Conservation (phyloP, 2,888 invertebrate genomes). For the Athripsodes cinereus region DNA sequence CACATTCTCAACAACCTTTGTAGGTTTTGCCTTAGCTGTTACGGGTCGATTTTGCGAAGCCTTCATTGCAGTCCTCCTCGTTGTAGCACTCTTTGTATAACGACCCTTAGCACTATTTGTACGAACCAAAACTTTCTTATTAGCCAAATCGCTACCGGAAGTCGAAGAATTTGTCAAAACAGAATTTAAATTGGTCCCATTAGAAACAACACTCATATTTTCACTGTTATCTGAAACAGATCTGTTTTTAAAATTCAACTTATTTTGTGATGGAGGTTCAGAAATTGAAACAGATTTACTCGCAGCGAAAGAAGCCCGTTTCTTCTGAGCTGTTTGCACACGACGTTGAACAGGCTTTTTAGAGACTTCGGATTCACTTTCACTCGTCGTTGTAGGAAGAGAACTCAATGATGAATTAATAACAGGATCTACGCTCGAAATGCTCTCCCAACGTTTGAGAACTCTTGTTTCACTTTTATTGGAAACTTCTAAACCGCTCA, state of each 20-base stretch:
- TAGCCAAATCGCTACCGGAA: slow-evolving; percentile 39
- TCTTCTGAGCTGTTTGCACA: slow-evolving; percentile 40
- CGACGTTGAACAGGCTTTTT: slow-evolving; percentile 40
- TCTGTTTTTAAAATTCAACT: slow-evolving; percentile 29
- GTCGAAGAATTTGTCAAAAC: slow-evolving; percentile 42
- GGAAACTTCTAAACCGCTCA: slow-evolving; percentile 30
- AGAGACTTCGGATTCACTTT: slow-evolving; percentile 42
- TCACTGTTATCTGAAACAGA: slow-evolving; percentile 39
- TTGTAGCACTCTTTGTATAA: slow-evolving; percentile 48
- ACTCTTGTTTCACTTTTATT: slow-evolving; percentile 12
- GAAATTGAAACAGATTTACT: slow-evolving; percentile 48
- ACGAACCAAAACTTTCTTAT: slow-evolving; percentile 39
- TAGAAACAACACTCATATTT: slow-evolving; percentile 44
- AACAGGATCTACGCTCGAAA: slow-evolving; percentile 65
- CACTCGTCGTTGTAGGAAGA: slow-evolving; percentile 47
- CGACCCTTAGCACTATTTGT: slow-evolving; percentile 40
- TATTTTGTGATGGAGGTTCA: slow-evolving; percentile 38
- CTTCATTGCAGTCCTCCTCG: slow-evolving; percentile 43
- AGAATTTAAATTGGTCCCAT: slow-evolving; percentile 42
- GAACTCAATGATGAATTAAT: slow-evolving; percentile 63
- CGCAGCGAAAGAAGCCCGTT: slow-evolving; percentile 41
- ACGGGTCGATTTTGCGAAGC: slow-evolving; percentile 54
- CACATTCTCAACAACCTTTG: slow-evolving; percentile 44
- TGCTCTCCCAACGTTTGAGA: slow-evolving; percentile 53
- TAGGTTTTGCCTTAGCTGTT: slow-evolving; percentile 56